phyloP scores from a whole-genome alignment of 2,113 vertebrate genomes.

The Paralichthys olivaceus region DNA sequence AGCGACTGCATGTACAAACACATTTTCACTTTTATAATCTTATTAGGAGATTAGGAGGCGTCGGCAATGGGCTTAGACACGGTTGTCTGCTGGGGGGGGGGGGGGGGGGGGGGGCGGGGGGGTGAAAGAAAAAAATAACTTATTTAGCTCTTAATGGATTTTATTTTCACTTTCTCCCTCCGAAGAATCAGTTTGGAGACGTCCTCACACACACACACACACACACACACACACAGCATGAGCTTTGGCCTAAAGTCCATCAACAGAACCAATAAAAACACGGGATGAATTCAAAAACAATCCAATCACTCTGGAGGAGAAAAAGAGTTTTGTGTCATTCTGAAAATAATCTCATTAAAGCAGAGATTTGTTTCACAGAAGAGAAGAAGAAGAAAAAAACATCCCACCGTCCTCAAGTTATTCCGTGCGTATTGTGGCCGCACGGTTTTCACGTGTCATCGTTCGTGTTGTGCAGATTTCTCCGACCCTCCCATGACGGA shows the following conservation, averaged over 20 bases:
- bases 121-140: slow-evolving; percentile 29
- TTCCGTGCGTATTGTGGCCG: too few relatives aligned
- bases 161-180: slow-evolving; percentile 37
- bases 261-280: neutral
- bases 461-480: too few relatives aligned
- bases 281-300: neutral
- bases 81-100: slow-evolving; percentile 66
- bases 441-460: too few relatives aligned
- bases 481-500: too few relatives aligned
- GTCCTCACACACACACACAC: neutral
- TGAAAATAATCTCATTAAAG: neutral
- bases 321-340: neutral
- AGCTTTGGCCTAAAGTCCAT: neutral
- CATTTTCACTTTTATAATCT: slow-evolving; percentile 81
- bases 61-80: slow-evolving; percentile 68
- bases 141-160: slow-evolving; percentile 72
- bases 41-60: slow-evolving; percentile 81
- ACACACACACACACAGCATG: neutral
- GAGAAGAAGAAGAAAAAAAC: too few relatives aligned
- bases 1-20: slow-evolving; percentile 78
- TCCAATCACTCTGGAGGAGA: neutral
- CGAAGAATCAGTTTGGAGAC: slow-evolving; percentile 11
- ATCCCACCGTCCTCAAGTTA: too few relatives aligned
- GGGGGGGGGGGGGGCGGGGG: too few relatives aligned
- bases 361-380: neutral